phyloP scores from a whole-genome alignment of 2,888 invertebrate species.

The Idaea straminata region DNA sequence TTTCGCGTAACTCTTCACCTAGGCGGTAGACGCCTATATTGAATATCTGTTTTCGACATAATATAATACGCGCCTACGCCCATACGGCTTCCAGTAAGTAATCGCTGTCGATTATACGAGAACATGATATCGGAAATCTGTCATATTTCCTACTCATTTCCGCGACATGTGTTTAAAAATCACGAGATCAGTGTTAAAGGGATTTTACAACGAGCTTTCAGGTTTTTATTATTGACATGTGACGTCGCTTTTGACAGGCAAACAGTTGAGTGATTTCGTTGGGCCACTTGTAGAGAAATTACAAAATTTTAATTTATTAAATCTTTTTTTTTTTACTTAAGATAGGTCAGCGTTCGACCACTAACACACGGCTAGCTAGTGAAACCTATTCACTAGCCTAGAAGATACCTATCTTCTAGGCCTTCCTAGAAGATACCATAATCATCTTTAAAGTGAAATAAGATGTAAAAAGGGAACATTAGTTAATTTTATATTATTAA shows the following conservation, averaged over 20 bases:
- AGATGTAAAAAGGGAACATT: no score
- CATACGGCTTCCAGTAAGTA: slow-evolving; percentile 60
- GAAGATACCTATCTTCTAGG: no score
- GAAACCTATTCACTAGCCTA: no score
- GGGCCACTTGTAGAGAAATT: no score
- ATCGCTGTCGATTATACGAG: slow-evolving; percentile 67
- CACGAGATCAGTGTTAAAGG: slow-evolving; percentile 37
- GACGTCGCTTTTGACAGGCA: not conserved
- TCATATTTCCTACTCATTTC: slow-evolving; percentile 52
- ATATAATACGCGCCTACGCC: slow-evolving; percentile 30
- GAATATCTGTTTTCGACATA: slow-evolving; percentile 49
- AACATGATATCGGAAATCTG: slow-evolving; percentile 76
- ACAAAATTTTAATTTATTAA: no score
- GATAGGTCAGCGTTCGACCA: no score
- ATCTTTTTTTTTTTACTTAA: no score
- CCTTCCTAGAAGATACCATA: no score
- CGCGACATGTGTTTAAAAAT: slow-evolving; percentile 71
- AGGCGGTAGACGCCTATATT: slow-evolving; percentile 27
- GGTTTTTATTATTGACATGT: not conserved
- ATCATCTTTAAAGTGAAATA: no score
- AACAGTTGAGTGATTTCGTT: not conserved
- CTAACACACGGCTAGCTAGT: no score
- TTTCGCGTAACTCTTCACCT: slow-evolving; percentile 22
- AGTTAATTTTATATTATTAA: not conserved
- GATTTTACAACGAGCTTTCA: slow-evolving; percentile 26